These are phyloP conservation scores for Chloroceryle aenea DNA, from an alignment of 2,113 vertebrate genomes.

Conservation along the genomic window DNA sequence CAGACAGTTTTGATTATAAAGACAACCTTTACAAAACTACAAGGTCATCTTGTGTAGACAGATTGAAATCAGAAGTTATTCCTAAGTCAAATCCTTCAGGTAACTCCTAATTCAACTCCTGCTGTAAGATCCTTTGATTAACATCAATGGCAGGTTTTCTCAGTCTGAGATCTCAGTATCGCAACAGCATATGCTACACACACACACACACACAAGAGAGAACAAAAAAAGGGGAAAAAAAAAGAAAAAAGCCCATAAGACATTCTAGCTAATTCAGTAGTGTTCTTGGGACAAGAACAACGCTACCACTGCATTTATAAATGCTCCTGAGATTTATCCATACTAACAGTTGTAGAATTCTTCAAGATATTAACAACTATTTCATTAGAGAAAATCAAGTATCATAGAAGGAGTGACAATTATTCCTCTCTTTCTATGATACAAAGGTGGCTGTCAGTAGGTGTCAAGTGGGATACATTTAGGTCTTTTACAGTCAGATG, in stretches of 20 bases:
- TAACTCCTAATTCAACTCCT: neutral
- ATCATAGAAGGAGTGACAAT: neutral
- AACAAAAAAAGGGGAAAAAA: neutral
- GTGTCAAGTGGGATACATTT: neutral
- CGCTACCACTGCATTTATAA: neutral
- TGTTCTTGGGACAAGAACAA: neutral
- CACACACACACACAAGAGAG: too few species aligned
- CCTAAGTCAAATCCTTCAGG: neutral
- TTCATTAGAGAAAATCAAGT: neutral
- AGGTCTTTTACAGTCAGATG: neutral
- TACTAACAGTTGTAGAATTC: neutral
- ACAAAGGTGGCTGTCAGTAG: neutral
- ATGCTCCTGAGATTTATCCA: neutral
- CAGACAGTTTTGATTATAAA: neutral
- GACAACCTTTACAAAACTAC: neutral
- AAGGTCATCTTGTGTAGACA: neutral
- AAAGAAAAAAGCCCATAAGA: neutral
- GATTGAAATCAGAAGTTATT: neutral
- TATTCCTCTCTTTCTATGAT: neutral
- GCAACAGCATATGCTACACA: neutral
- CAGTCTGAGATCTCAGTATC: neutral
- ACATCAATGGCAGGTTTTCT: constrained; percentile 30
- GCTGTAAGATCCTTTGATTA: constrained; percentile 21
- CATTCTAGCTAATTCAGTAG: constrained; percentile 5
- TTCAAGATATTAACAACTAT: too few species aligned